phyloP scores from a whole-genome alignment of 30 jellyfish, hydroid and myxozoan genomes.

The Mastigias papua region DNA sequence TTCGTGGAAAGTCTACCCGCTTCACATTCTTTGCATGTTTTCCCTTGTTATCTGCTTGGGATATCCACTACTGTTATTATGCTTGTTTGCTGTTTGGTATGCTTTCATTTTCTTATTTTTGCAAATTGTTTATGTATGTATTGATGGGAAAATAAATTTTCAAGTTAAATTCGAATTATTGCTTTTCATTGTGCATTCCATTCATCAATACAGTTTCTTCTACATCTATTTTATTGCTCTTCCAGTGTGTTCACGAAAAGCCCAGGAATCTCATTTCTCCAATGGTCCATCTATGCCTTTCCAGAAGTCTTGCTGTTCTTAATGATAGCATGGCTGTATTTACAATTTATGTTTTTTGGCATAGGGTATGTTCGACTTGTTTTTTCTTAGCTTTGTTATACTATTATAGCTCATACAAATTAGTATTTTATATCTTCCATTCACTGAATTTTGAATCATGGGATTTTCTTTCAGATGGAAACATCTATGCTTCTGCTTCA shows the following conservation, averaged over 20 bases:
- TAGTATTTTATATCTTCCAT: no score
- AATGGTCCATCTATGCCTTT: slow-evolving; percentile 90
- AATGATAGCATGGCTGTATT: slow-evolving; percentile 86
- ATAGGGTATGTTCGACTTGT: slow-evolving; percentile 64
- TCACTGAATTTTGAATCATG: no score
- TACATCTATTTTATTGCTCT: neutral
- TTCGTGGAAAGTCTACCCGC: no score
- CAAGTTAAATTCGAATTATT: neutral
- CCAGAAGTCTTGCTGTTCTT: slow-evolving; percentile 90
- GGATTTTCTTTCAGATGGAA: slow-evolving; percentile 81
- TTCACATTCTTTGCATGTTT: no score
- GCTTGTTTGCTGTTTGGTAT: no score
- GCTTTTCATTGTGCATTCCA: neutral
- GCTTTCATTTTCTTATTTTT: no score
- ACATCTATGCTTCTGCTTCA: slow-evolving; percentile 89
- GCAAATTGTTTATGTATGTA: no score
- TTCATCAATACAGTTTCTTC: no score
- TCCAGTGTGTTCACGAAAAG: slow-evolving; percentile 80
- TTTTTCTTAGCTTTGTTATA: no score
- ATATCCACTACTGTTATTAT: no score
- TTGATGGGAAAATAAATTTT: neutral
- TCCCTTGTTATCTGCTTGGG: no score
- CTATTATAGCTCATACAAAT: no score
- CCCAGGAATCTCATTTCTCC: slow-evolving; percentile 85
- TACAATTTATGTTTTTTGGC: slow-evolving; percentile 90